A percentile compares a stretch with the other conserved stretches of the same genome.
phyloP scores from a whole-genome alignment of 2,888 invertebrate genomes.

The Thelaira solivaga region DNA sequence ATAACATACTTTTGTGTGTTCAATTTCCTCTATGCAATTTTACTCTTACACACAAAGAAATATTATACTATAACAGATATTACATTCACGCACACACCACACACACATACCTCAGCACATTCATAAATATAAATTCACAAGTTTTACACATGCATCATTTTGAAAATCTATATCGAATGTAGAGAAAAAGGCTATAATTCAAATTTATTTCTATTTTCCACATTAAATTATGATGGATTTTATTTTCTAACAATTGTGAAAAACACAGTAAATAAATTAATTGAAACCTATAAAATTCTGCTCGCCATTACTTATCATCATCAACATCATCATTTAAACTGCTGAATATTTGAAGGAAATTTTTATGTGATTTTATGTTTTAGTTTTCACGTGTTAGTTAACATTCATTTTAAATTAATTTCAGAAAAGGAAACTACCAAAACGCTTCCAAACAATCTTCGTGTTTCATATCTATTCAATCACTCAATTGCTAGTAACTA shows the following conservation, averaged over 20 bases:
- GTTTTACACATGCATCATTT: background rate
- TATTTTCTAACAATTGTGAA: background rate
- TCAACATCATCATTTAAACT: too few relatives aligned
- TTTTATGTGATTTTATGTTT: too few relatives aligned
- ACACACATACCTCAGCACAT: background rate
- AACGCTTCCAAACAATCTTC: background rate
- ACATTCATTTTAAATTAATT: too few relatives aligned
- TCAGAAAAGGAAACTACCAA: too few relatives aligned
- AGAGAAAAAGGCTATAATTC: slow-evolving; percentile 26
- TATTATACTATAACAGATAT: too few relatives aligned
- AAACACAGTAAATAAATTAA: too few relatives aligned
- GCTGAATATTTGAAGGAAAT: too few relatives aligned
- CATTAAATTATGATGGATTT: background rate
- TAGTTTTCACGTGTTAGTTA: too few relatives aligned
- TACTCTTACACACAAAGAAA: too few relatives aligned
- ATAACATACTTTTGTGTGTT: background rate
- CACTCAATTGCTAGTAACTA: background rate
- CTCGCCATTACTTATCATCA: too few relatives aligned
- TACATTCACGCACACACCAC: background rate
- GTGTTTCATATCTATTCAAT: slow-evolving; percentile 30
- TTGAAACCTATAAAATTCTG: too few relatives aligned
- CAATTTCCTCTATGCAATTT: slow-evolving; percentile 20
- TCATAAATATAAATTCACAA: background rate
- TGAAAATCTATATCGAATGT: background rate
- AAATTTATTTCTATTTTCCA: background rate